Conservation (phyloP, 2,113 vertebrate genomes). For the Zapus hudsonius region DNA sequence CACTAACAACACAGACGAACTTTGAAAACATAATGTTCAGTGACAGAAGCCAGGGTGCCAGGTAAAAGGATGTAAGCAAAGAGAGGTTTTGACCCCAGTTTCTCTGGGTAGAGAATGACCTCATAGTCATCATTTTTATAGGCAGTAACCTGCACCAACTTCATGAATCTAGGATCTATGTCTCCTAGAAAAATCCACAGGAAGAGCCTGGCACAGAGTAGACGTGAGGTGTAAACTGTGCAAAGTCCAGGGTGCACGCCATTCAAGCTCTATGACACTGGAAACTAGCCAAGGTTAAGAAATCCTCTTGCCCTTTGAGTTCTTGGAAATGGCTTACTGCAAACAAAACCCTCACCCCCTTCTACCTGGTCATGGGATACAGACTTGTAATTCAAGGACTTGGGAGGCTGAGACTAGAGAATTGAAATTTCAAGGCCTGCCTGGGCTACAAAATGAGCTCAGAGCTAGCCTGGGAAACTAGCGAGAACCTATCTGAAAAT, state of each 20-base stretch:
- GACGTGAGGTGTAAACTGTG: background rate
- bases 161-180: background rate
- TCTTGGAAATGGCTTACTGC: background rate
- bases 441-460: background rate
- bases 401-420: background rate
- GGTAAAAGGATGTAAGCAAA: background rate
- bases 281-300: background rate
- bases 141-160: background rate
- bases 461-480: background rate
- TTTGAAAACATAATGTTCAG: background rate
- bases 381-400: background rate
- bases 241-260: background rate
- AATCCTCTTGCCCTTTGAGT: background rate
- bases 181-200: background rate
- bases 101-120: background rate
- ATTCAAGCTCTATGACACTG: background rate
- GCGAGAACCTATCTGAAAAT: background rate
- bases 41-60: background rate
- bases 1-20: no score
- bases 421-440: background rate
- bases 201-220: background rate
- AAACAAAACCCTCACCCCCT: background rate
- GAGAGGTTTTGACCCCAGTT: background rate
- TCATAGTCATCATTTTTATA: background rate
- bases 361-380: background rate